phyloP scores from a whole-genome alignment of 2,113 vertebrate genomes.

The Porphyrio hochstetteri region DNA sequence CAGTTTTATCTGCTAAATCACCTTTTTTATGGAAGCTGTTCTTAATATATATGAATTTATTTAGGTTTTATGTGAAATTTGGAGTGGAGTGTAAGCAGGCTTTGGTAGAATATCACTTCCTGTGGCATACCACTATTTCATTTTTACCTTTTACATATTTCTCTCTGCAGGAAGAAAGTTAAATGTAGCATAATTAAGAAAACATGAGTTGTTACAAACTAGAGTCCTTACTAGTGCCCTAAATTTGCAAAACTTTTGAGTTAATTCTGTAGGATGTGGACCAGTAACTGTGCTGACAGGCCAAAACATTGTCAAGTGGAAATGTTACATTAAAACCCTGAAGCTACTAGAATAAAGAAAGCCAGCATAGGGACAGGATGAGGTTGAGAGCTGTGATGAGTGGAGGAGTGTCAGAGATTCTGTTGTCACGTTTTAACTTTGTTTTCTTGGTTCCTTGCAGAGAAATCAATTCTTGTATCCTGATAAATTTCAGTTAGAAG shows the following conservation, averaged over 20 bases:
- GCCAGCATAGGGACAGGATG: not conserved
- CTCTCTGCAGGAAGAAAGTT: not conserved
- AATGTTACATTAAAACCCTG: not conserved
- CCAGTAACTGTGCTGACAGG: not conserved
- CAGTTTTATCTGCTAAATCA: not conserved
- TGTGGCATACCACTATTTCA: not conserved
- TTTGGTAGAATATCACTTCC: not conserved
- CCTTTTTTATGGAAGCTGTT: not conserved
- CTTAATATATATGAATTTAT: not conserved
- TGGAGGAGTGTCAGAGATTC: not conserved
- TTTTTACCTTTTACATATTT: not conserved
- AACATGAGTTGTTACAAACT: not conserved
- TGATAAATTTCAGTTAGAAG: slow-evolving; percentile 76
- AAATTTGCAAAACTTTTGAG: not conserved
- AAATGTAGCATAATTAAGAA: not conserved
- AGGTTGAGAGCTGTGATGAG: not conserved
- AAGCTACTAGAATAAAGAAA: not conserved
- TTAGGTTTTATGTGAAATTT: not conserved
- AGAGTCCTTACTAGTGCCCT: not conserved
- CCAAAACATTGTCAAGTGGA: not conserved
- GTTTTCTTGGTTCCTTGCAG: slow-evolving; percentile 9
- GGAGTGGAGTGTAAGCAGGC: not conserved
- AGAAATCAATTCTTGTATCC: slow-evolving; percentile 52
- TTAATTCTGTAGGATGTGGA: not conserved
- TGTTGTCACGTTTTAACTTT: not conserved